Conservation (phyloP, 2,113 vertebrate genomes). For the Lathamus discolor region DNA sequence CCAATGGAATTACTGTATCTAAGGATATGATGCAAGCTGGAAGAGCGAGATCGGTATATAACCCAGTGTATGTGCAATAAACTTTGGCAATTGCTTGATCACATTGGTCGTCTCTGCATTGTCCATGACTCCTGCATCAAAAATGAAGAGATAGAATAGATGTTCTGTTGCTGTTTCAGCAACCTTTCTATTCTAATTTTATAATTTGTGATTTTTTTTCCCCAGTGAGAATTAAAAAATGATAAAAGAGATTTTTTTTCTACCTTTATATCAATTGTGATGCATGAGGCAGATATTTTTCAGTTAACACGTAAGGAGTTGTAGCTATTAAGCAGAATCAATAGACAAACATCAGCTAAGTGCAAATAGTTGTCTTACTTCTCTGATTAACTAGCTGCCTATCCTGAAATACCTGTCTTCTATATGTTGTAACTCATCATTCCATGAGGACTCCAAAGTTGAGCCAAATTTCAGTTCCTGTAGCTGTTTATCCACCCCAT, state of each 20-base stretch:
- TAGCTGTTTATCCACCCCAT: not conserved
- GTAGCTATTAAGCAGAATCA: not conserved
- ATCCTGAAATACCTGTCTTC: not conserved
- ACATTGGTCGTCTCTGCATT: too few relatives aligned
- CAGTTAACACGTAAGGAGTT: not conserved
- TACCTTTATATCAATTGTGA: not conserved
- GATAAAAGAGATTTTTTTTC: not conserved
- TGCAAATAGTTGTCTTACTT: not conserved
- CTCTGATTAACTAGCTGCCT: not conserved
- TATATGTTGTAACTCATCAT: not conserved
- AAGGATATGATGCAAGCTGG: too few relatives aligned
- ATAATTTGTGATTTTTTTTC: not conserved
- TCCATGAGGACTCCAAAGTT: not conserved
- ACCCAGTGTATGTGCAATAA: too few relatives aligned
- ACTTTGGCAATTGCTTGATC: too few relatives aligned
- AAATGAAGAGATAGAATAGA: not conserved
- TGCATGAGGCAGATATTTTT: not conserved
- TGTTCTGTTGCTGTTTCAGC: not conserved
- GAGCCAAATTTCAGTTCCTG: not conserved
- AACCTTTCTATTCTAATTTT: rapidly evolving
- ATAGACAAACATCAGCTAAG: not conserved
- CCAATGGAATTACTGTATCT: too few relatives aligned
- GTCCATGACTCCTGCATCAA: too few relatives aligned
- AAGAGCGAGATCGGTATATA: too few relatives aligned
- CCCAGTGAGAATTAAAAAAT: not conserved